A percentile compares a stretch with the other conserved stretches of the same genome.
Evolutionary conservation across 53 echinoderm and acorn worm species (phyloP).

Genomic region (Temnopleurus reevesii): DNA sequence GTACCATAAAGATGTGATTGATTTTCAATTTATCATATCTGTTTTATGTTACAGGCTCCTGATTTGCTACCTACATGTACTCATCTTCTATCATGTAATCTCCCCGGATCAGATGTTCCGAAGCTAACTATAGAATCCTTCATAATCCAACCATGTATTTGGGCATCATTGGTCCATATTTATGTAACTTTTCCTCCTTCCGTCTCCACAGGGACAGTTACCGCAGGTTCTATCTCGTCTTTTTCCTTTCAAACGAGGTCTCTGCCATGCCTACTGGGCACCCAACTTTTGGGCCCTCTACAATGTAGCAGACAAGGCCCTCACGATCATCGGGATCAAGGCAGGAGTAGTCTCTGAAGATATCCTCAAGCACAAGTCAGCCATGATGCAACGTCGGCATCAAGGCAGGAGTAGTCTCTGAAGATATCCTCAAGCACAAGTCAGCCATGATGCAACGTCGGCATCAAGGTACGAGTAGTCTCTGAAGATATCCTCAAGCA

Average conservation of each 20-base stretch:
- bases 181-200: not conserved
- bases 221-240: constrained; percentile 90
- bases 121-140: too few species aligned
- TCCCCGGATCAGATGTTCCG: too few species aligned
- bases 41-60: too few species aligned
- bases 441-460: constrained; percentile 89
- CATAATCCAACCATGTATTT: too few species aligned
- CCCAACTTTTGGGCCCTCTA: constrained; percentile 99
- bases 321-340: constrained; percentile 62
- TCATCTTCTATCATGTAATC: too few species aligned
- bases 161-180: too few species aligned
- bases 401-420: constrained; percentile 60
- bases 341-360: constrained; percentile 50
- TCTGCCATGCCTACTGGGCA: constrained; percentile 99
- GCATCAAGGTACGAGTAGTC: constrained; percentile 60
- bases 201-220: constrained; percentile 84
- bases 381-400: constrained; percentile 86
- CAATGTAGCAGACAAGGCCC: constrained; percentile 84
- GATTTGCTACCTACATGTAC: too few species aligned
- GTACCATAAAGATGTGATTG: too few species aligned
- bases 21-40: too few species aligned
- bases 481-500: constrained; percentile 24
- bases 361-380: constrained; percentile 40
- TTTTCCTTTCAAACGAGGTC: constrained; percentile 96
- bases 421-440: not conserved